These are phyloP conservation scores for Poecilia wingei DNA, from an alignment of 2,797 vertebrate species.

Conservation along the genomic window DNA sequence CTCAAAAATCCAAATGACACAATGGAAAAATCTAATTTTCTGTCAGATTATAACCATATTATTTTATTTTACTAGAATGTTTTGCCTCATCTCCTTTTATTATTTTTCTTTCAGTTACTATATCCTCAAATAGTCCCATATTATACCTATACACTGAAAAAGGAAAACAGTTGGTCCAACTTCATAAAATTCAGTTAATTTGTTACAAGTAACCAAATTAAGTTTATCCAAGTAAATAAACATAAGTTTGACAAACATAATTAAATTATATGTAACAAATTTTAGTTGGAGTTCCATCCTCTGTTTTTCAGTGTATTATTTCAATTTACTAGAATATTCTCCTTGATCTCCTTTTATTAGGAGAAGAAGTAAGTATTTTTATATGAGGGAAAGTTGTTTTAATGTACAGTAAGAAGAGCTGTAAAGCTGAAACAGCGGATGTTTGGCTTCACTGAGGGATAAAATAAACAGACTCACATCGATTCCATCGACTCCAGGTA, in stretches of 20 bases:
- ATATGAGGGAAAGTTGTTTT: background rate
- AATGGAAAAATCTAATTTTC: background rate
- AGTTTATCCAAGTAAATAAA: too few species aligned
- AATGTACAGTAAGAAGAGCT: background rate
- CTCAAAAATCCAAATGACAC: background rate
- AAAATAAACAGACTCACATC: constrained; percentile 83
- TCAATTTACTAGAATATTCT: background rate
- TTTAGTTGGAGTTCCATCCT: too few species aligned
- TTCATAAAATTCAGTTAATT: too few species aligned
- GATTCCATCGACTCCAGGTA: constrained; percentile 93
- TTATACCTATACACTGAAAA: background rate
- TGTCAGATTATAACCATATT: background rate
- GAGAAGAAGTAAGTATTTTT: background rate
- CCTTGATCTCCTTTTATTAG: background rate
- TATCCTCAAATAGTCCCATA: background rate
- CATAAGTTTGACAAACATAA: too few species aligned
- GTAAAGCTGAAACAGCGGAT: background rate
- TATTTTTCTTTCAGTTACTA: too few species aligned
- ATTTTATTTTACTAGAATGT: background rate
- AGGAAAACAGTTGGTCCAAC: too few species aligned
- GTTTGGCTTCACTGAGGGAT: constrained; percentile 5
- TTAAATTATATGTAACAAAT: too few species aligned
- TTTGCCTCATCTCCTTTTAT: background rate
- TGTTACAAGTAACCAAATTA: too few species aligned
- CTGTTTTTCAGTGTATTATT: background rate